Percentiles rank a stretch among this genome's conserved stretches.
Evolutionary conservation across 2,888 invertebrate genomes (phyloP).

Genomic region (Leptopilina myrica): DNA sequence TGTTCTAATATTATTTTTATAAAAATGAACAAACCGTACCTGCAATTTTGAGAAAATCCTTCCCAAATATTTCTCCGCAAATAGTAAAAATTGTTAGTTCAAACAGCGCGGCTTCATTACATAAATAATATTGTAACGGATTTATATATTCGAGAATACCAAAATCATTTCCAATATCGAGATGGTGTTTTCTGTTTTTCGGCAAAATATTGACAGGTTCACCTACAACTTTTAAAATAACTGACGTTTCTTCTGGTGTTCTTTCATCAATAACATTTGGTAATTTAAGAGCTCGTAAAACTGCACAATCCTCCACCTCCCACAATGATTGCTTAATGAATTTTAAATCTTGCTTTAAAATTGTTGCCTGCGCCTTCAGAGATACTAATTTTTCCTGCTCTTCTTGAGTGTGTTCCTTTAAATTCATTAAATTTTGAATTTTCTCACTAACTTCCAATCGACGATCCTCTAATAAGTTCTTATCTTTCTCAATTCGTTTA

Average conservation of each 20-base stretch:
- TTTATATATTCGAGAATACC: conserved; percentile 80
- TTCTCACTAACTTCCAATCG: conserved; percentile 78
- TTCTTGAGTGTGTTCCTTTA: conserved; percentile 64
- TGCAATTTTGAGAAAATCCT: conserved; percentile 81
- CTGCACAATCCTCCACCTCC: conserved; percentile 85
- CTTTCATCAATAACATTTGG: conserved; percentile 84
- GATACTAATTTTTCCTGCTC: conserved; percentile 77
- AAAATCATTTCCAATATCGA: conserved; percentile 79
- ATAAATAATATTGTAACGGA: conserved; percentile 81
- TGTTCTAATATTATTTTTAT: not conserved
- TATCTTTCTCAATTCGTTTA: conserved; percentile 78
- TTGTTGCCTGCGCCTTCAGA: conserved; percentile 79
- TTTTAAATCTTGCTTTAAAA: conserved; percentile 82
- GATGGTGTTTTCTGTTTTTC: conserved; percentile 72
- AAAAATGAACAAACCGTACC: conserved; percentile 14
- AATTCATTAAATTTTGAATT: conserved; percentile 75
- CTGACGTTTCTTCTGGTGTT: conserved; percentile 77
- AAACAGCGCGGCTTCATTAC: conserved; percentile 84
- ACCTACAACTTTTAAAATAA: conserved; percentile 60
- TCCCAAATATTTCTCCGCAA: conserved; percentile 74
- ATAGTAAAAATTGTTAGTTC: conserved; percentile 81
- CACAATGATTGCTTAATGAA: conserved; percentile 81
- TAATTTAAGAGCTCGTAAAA: conserved; percentile 81
- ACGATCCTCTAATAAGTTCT: conserved; percentile 78
- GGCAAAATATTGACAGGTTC: conserved; percentile 44